Conservation (phyloP, 1,140 invertebrate genomes). For the Ceratina australensis region DNA sequence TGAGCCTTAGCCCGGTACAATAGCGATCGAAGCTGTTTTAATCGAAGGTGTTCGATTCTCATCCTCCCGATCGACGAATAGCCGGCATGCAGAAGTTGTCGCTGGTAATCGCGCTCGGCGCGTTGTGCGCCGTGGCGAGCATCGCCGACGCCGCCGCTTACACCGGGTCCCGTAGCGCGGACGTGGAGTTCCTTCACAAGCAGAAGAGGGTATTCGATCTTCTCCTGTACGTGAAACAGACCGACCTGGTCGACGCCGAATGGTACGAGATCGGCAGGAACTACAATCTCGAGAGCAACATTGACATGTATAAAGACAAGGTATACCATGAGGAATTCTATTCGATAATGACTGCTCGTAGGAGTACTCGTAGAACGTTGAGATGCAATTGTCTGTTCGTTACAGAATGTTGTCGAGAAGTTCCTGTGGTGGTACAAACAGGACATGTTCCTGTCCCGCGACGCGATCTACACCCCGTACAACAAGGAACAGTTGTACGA, state of each 20-base stretch:
- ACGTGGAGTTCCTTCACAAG: slow-evolving; percentile 75
- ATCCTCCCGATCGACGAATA: background rate
- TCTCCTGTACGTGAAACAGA: slow-evolving; percentile 82
- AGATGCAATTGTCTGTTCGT: background rate
- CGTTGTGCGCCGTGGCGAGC: slow-evolving; percentile 27
- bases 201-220: slow-evolving; percentile 83
- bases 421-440: slow-evolving; percentile 81
- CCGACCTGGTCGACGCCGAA: slow-evolving; percentile 76
- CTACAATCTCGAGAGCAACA: slow-evolving; percentile 80
- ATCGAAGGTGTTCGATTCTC: background rate
- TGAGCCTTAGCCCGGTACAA: background rate
- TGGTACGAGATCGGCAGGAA: slow-evolving; percentile 79
- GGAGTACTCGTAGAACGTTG: too few species aligned
- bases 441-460: slow-evolving; percentile 81
- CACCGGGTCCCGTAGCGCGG: slow-evolving; percentile 43
- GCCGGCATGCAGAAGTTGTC: slow-evolving; percentile 46
- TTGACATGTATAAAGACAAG: slow-evolving; percentile 77
- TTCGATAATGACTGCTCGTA: too few species aligned
- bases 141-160: background rate
- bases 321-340: slow-evolving; percentile 49
- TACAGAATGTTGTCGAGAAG: slow-evolving; percentile 82
- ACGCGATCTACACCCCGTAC: slow-evolving; percentile 82
- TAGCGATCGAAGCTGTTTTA: background rate
- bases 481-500: slow-evolving; percentile 83
- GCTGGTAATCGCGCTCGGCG: slow-evolving; percentile 41